phyloP scores from a whole-genome alignment of 2,113 vertebrate species.

The Anseranas semipalmata region DNA sequence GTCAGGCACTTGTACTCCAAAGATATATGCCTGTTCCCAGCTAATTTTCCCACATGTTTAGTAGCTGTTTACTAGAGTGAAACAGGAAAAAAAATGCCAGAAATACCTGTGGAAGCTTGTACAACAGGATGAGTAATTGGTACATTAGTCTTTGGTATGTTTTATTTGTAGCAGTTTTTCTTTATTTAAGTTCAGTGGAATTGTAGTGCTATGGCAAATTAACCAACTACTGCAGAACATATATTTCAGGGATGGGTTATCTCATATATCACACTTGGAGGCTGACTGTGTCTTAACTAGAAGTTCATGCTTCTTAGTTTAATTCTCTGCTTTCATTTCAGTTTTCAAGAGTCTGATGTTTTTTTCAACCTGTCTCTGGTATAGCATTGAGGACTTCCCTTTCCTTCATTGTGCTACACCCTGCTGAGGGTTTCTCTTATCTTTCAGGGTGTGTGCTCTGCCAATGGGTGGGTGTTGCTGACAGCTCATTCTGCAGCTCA shows the following conservation, averaged over 20 bases:
- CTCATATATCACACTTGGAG: not conserved
- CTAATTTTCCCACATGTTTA: not conserved
- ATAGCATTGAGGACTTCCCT: not conserved
- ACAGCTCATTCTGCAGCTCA: not conserved
- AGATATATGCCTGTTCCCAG: accelerated
- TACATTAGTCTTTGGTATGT: not conserved
- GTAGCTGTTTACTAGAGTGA: not conserved
- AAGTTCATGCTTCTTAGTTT: not conserved
- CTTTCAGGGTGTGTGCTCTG: not conserved
- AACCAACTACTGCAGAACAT: not conserved
- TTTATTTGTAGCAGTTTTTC: not conserved
- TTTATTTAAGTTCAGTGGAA: not conserved
- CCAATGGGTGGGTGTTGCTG: not conserved
- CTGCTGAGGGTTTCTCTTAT: not conserved
- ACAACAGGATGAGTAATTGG: not conserved
- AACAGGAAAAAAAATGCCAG: not conserved
- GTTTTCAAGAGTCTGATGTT: not conserved
- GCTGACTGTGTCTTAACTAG: not conserved
- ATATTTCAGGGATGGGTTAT: not conserved
- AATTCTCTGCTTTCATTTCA: not conserved
- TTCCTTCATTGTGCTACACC: not conserved
- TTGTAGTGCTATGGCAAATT: not conserved
- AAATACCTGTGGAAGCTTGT: not conserved
- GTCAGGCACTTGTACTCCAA: not conserved
- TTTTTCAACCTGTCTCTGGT: not conserved